Evolutionary conservation across 1,140 invertebrate genomes (phyloP), one percentile per base, ranked within the genome.

Genomic region (Pseudomyrmex gracilis): DNA sequence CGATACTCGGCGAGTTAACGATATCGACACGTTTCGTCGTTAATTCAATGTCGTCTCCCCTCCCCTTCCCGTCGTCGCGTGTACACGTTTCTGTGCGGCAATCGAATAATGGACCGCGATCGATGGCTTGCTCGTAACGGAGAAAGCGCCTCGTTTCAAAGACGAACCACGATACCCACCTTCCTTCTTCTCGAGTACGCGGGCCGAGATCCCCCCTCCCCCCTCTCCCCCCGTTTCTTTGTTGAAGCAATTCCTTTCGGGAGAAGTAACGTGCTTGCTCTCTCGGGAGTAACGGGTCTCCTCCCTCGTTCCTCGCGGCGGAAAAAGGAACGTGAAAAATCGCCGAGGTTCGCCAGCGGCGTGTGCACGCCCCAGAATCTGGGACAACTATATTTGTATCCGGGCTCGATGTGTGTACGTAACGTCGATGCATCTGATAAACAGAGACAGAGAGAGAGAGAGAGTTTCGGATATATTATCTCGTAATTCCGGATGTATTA

Each of bases 301-400:
- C 51, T 71, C 76, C 51, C 57, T 64, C 58, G 45, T 51, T 60
- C 13, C 24, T 70, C 34, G 51, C 78, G 53, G n/a, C 63, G 53
- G 55, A 49, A 74, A 84, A 84, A 71, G 73, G 61, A 85, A 78
- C 64, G 60, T 66, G 78, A 87, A 82, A 83, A 82, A 73, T 74
- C 53, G 57, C 17, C 49, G 82, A 34, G 34, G 71, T 58, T 85
- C 63, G 58, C 73, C 85, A 71, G 55, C 24, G 49, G 64, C 63
- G 73, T 60, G 61, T 49, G 51, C 73, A 68, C 64, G 51, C 24
- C 20, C 22, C 82, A 64, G 85, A 82, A 88, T 88, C 83, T 88
- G 83, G 87, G 87, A 78, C 87, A 88, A 85, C 87, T 88, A 88
- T 88, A 88, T 88, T 88, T 88, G 73, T 82, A 83, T 34, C 49